A percentile compares a stretch with the other conserved stretches of the same genome.
phyloP scores from a whole-genome alignment of 2,888 invertebrate genomes.

The Ethmia dodecea region DNA sequence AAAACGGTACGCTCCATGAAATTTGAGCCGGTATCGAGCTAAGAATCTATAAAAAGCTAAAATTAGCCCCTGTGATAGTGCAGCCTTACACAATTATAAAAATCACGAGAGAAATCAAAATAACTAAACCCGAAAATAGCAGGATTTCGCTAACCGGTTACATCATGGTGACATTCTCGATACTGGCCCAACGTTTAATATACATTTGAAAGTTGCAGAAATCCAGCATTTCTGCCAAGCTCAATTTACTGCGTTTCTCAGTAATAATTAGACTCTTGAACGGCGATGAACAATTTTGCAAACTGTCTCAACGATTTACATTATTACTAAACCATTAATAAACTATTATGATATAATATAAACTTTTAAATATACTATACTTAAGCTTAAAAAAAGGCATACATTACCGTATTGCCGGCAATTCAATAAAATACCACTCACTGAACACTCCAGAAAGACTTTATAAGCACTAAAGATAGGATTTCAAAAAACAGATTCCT shows the following conservation, averaged over 20 bases:
- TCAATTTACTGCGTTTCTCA: constrained; percentile 53
- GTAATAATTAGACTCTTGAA: constrained; percentile 45
- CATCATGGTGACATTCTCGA: constrained; percentile 59
- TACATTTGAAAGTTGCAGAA: constrained; percentile 46
- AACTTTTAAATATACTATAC: too few relatives aligned
- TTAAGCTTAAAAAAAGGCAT: constrained; percentile 16
- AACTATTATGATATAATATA: constrained; percentile 2
- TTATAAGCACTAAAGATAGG: constrained; percentile 25
- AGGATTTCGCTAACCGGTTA: constrained; percentile 50
- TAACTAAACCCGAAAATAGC: constrained; percentile 61
- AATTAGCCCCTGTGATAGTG: constrained; percentile 10
- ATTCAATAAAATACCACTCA: constrained; percentile 27
- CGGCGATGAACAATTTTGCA: constrained; percentile 36
- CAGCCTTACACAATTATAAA: constrained; percentile 9
- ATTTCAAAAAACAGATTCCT: constrained; percentile 30
- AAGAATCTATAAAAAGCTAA: constrained; percentile 5
- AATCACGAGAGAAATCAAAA: constrained; percentile 33
- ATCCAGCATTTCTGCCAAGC: constrained; percentile 54
- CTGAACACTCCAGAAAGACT: constrained; percentile 26
- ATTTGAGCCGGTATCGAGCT: background rate
- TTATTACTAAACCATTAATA: constrained; percentile 1
- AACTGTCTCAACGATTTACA: constrained; percentile 14
- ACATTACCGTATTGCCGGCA: constrained; percentile 20
- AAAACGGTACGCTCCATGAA: too few relatives aligned
- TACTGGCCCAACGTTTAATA: constrained; percentile 45